Percentiles rank a stretch among this genome's conserved stretches.
Evolutionary conservation across 2,797 vertebrate genomes (phyloP).

Genomic region (Protosalanx chinensis): DNA sequence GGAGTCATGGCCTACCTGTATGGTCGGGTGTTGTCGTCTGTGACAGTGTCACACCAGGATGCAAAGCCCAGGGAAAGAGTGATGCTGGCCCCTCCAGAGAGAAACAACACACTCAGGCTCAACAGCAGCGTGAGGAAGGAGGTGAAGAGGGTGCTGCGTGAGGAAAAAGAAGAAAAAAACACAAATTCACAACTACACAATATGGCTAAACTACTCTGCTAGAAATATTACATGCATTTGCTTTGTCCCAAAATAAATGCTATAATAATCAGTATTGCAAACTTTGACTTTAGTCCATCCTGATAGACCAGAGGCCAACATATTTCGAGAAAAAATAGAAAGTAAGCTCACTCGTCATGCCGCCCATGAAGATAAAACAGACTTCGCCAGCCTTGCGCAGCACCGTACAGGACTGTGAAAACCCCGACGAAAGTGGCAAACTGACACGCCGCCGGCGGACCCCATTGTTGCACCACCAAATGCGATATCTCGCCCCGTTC

Average conservation of each 20-base stretch:
- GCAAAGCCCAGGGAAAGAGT: constrained; percentile 72
- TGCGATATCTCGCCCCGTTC: constrained; percentile 48
- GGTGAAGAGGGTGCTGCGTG: constrained; percentile 73
- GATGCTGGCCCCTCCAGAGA: constrained; percentile 73
- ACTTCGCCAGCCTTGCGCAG: constrained; percentile 77
- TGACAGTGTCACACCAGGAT: constrained; percentile 78
- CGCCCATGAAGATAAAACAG: constrained; percentile 77
- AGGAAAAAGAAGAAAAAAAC: constrained; percentile 18
- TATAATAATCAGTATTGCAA: not conserved
- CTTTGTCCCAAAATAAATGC: no score
- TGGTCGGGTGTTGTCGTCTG: constrained; percentile 59
- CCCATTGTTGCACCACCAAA: constrained; percentile 76
- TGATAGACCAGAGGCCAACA: no score
- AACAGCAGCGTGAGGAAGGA: constrained; percentile 77
- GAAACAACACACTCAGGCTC: constrained; percentile 74
- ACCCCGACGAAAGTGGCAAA: constrained; percentile 78
- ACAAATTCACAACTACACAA: not conserved
- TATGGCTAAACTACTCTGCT: no score
- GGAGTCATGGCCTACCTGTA: constrained; percentile 62
- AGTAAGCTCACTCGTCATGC: constrained; percentile 75
- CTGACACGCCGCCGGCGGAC: constrained; percentile 75
- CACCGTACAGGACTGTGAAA: constrained; percentile 78
- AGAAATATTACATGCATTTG: no score
- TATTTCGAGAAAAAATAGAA: not conserved
- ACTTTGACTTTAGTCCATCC: not conserved